These are phyloP conservation scores for Lithobates sylvaticus DNA, from an alignment of 2,797 vertebrate genomes.

Conservation along the genomic window DNA sequence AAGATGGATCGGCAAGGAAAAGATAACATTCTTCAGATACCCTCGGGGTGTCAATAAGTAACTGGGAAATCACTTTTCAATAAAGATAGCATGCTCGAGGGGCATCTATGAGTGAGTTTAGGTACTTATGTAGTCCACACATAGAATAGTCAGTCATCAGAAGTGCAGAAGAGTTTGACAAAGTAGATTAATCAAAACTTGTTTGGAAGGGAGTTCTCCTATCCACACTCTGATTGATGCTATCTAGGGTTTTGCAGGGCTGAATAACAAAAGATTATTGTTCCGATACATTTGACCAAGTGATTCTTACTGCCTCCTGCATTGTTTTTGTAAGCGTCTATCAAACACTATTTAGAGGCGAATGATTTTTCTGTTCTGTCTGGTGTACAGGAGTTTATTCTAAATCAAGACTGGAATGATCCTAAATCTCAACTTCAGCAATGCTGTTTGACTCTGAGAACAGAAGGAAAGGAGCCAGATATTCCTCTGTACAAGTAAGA, in stretches of 20 bases:
- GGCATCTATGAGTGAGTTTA: constrained; percentile 23
- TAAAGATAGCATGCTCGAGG: constrained; percentile 30
- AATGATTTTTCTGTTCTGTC: constrained; percentile 19
- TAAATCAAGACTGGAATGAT: constrained; percentile 99
- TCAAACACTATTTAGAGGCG: constrained; percentile 31
- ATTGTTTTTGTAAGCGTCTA: constrained; percentile 26
- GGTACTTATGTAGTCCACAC: constrained; percentile 27
- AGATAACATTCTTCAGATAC: constrained; percentile 46
- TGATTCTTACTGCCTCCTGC: constrained; percentile 24
- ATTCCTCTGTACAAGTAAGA: constrained; percentile 98
- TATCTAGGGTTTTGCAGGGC: constrained; percentile 16
- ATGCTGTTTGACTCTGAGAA: constrained; percentile 94
- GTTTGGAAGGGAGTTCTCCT: constrained; percentile 30
- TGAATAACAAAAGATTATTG: constrained; percentile 39
- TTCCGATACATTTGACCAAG: constrained; percentile 40
- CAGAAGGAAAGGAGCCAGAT: constrained; percentile 97
- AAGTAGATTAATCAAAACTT: constrained; percentile 48
- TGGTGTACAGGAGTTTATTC: constrained; percentile 91
- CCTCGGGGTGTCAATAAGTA: constrained; percentile 48
- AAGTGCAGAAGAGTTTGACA: constrained; percentile 31
- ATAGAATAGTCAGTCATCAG: constrained; percentile 28
- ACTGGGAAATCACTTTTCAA: constrained; percentile 39
- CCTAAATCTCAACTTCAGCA: constrained; percentile 99
- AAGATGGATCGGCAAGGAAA: constrained; percentile 48
- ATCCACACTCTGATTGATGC: constrained; percentile 29